These are phyloP conservation scores for Urocynchramus pylzowi DNA, from an alignment of 2,113 vertebrate genomes.

Conservation along the genomic window DNA sequence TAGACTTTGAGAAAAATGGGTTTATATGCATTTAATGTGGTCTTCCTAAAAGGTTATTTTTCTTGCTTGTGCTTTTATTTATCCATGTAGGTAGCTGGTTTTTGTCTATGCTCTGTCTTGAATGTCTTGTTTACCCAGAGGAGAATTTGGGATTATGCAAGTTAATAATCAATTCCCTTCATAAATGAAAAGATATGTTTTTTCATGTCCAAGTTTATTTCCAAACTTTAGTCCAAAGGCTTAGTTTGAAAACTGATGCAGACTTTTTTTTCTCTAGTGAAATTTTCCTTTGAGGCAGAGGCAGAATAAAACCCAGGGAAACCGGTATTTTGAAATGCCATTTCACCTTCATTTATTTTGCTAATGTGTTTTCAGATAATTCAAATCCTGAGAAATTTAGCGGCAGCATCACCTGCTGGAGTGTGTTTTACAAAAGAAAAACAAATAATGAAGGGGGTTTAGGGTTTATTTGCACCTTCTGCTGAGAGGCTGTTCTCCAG, in stretches of 20 bases:
- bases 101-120: not conserved
- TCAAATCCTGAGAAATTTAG: not conserved
- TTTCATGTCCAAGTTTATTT: not conserved
- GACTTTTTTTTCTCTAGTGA: not conserved
- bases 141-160: not conserved
- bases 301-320: not conserved
- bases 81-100: not conserved
- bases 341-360: not conserved
- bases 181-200: not conserved
- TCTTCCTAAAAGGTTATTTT: not conserved
- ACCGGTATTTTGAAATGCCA: not conserved
- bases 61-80: not conserved
- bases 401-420: slow-evolving; percentile 3
- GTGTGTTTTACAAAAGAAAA: not conserved
- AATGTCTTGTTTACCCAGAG: not conserved
- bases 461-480: not conserved
- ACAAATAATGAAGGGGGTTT: not conserved
- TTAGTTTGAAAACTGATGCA: not conserved
- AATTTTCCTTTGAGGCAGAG: not conserved
- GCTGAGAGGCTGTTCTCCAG: not conserved
- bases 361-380: not conserved
- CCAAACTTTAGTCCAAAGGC: not conserved
- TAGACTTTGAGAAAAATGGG: not conserved
- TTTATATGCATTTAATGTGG: not conserved
- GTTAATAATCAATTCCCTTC: not conserved